phyloP scores from a whole-genome alignment of 1,140 invertebrate genomes.

The Bilobella aurantiaca region DNA sequence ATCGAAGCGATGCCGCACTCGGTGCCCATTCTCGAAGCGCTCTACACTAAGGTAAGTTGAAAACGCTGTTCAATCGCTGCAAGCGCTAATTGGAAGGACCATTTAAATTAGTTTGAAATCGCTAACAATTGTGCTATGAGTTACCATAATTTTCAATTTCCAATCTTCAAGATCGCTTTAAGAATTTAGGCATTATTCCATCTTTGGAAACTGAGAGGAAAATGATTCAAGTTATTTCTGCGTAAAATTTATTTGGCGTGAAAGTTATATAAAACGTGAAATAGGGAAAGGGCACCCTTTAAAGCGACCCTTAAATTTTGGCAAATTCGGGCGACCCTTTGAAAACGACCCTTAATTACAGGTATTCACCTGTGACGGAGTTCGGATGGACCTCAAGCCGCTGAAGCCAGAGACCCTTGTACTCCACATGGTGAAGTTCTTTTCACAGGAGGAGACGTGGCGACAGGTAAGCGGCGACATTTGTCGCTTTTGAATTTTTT shows the following conservation, averaged over 20 bases:
- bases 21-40: slow-evolving; percentile 69
- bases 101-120: too few species aligned
- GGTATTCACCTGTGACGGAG: slow-evolving; percentile 35
- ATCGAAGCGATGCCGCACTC: slow-evolving; percentile 77
- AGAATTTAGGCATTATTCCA: too few species aligned
- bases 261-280: too few species aligned
- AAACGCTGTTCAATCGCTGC: too few species aligned
- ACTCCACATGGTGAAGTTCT: slow-evolving; percentile 67
- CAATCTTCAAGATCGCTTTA: too few species aligned
- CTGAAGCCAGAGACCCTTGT: slow-evolving; percentile 63
- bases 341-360: slow-evolving; percentile 1
- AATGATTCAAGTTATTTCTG: neutral
- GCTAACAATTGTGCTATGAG: too few species aligned
- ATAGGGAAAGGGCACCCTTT: too few species aligned
- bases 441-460: slow-evolving; percentile 52
- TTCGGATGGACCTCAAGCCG: slow-evolving; percentile 36
- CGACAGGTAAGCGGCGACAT: neutral
- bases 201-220: too few species aligned
- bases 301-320: neutral
- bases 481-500: too few species aligned
- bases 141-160: too few species aligned
- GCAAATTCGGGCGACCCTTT: neutral
- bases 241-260: neutral
- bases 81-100: too few species aligned
- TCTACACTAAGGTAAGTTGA: slow-evolving; percentile 63